A percentile compares a stretch with the other conserved stretches of the same genome.
phyloP scores from a whole-genome alignment of 2,797 vertebrate species.

The Podarcis siculus region DNA sequence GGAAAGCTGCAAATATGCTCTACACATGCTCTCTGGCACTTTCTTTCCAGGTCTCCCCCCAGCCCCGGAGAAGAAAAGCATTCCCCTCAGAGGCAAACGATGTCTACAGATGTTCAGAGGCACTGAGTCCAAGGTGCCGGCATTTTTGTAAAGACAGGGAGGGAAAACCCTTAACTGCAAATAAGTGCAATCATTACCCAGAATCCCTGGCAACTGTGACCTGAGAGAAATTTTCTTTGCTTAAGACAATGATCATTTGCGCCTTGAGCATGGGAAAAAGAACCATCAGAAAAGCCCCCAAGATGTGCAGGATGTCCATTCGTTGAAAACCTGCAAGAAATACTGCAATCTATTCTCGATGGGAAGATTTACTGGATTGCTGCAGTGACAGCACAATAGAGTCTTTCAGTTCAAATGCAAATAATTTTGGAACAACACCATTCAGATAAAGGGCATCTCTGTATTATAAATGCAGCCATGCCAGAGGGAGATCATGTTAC shows the following conservation, averaged over 20 bases:
- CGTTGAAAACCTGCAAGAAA: not conserved
- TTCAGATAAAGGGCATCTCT: slow-evolving; percentile 5
- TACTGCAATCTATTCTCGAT: not conserved
- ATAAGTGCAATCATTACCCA: not conserved
- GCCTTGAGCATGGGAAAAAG: slow-evolving; percentile 5
- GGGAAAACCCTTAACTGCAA: not conserved
- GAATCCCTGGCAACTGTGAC: not conserved
- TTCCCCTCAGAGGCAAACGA: not conserved
- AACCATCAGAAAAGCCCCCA: not conserved
- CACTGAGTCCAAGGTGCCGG: not conserved
- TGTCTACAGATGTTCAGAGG: not conserved
- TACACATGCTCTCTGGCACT: not conserved
- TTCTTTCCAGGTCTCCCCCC: no score
- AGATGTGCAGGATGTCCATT: not conserved
- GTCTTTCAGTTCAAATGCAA: slow-evolving; percentile 3
- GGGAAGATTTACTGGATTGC: not conserved
- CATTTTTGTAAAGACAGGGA: not conserved
- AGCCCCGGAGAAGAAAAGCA: not conserved
- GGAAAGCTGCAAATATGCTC: not conserved
- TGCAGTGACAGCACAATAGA: not conserved
- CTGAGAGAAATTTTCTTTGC: not conserved
- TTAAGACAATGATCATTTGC: slow-evolving; percentile 7
- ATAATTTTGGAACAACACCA: not conserved
- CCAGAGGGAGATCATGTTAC: not conserved
- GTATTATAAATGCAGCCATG: not conserved